Base-by-base conservation (phyloP, 2,113 vertebrate species). In the Pollimyrus isidori region DNA sequence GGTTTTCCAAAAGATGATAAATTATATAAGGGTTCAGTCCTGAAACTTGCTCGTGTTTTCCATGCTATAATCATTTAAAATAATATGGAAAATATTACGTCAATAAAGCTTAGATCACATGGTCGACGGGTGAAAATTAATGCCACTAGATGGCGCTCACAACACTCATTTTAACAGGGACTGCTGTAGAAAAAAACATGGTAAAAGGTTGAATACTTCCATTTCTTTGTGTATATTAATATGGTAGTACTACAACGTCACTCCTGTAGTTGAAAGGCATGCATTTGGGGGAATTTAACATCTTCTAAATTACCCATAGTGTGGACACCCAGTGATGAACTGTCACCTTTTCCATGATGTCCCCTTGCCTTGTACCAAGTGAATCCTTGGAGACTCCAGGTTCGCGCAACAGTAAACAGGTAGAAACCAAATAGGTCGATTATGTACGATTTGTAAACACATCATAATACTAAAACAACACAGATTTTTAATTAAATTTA, bases 21-120 rank as follows among this genome's bases (percentile, higher is more conserved):
- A 46, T 84, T 84, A 84, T 42, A 46, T 23, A 45, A 84, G 17
- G 19, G 19, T 48, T 84, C 21, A n/a, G 42, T 48, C 3, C 21
- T 84, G 82, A 48, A 84, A 42, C 82, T 84, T 84, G 21, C 82
- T 48, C 42, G 45, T 84, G 82, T 48, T 39, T 84, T 84, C 42
- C 42, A 23, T 48, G 15, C 21, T 48, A 46, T 45, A 11, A 84
- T 48, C 82, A 45, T 84, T 84, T 46, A 7, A 84, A 84, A 46
- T 48, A 48, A 46, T 84, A 46, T 42, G 45, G 82, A 84, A 84
- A 84, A 48, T 84, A 48, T 45, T 84, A 48, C 82, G 45, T 84
- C 45, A 84, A 84, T 84, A 39, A 48, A 84, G 82, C 82, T 45
- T 48, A n/a, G 21, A 84, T 84, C 82, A 84, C 82, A 23, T 84